Percentiles rank a stretch among this genome's conserved stretches.
Evolutionary conservation across 1,140 invertebrate species (phyloP).

Genomic region (Cyclargus thomasi): DNA sequence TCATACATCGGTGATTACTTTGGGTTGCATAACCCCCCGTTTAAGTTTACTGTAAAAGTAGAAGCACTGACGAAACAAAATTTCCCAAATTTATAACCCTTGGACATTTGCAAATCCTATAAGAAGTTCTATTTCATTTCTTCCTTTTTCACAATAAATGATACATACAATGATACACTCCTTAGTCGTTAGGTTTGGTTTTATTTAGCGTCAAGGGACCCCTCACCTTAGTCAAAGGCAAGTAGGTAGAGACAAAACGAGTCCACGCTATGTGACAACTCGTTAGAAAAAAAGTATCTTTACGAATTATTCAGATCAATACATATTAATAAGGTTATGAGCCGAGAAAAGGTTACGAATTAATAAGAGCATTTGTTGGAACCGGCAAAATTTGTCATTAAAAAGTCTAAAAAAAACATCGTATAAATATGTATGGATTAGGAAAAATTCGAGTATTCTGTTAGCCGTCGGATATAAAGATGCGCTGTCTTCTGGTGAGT

Average conservation of each 20-base stretch:
- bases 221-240: no score
- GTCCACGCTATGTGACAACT: background rate
- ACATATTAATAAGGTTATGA: constrained; percentile 5
- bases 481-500: constrained; percentile 5
- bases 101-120: no score
- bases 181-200: no score
- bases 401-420: constrained; percentile 9
- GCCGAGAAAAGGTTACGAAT: constrained; percentile 6
- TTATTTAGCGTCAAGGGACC: no score
- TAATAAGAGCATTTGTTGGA: constrained; percentile 6
- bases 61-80: no score
- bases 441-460: constrained; percentile 1
- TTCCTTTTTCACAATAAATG: no score
- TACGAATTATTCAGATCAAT: background rate
- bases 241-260: background rate
- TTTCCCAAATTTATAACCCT: no score
- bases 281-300: constrained; percentile 1
- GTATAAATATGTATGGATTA: constrained; percentile 5
- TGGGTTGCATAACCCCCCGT: no score
- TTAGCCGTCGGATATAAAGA: background rate
- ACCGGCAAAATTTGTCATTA: background rate
- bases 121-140: no score
- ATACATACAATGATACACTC: no score
- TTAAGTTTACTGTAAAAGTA: no score
- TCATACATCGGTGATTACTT: no score